Evolutionary conservation across 2,888 invertebrate species (phyloP).

Genomic region (Auanema sp.): DNA sequence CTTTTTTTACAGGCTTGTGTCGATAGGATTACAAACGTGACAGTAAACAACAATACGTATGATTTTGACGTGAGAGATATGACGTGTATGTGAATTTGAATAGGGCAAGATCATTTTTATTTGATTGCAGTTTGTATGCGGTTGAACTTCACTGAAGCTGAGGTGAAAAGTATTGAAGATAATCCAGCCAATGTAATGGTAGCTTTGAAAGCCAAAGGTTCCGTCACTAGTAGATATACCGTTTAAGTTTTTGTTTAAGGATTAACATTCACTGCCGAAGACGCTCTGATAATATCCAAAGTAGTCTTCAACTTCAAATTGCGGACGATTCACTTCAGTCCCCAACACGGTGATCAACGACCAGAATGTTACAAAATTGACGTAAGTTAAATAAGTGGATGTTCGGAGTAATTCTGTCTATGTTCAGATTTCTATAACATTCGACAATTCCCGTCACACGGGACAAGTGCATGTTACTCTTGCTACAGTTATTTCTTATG

Average conservation of each 20-base stretch:
- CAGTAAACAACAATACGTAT: slow-evolving; percentile 59
- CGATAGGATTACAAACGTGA: slow-evolving; percentile 58
- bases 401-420: background rate
- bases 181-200: slow-evolving; percentile 1
- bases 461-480: slow-evolving; percentile 60
- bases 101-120: background rate
- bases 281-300: slow-evolving; percentile 59
- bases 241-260: slow-evolving; percentile 16
- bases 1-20: slow-evolving; percentile 36
- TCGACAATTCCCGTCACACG: slow-evolving; percentile 62
- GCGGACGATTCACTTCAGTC: slow-evolving; percentile 49
- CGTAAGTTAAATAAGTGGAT: slow-evolving; percentile 22
- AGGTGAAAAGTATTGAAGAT: slow-evolving; percentile 34
- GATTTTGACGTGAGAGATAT: slow-evolving; percentile 56
- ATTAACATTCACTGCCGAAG: slow-evolving; percentile 59
- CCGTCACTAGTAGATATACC: background rate
- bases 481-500: slow-evolving; percentile 58
- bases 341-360: slow-evolving; percentile 55
- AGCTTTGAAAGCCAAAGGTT: slow-evolving; percentile 12
- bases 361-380: slow-evolving; percentile 62
- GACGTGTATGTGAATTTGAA: slow-evolving; percentile 23
- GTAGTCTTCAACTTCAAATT: slow-evolving; percentile 55
- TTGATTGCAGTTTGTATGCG: slow-evolving; percentile 45
- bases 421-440: slow-evolving; percentile 46
- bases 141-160: slow-evolving; percentile 52